Evolutionary conservation across 2,113 vertebrate genomes (phyloP).

Genomic region (Salminus brasiliensis): DNA sequence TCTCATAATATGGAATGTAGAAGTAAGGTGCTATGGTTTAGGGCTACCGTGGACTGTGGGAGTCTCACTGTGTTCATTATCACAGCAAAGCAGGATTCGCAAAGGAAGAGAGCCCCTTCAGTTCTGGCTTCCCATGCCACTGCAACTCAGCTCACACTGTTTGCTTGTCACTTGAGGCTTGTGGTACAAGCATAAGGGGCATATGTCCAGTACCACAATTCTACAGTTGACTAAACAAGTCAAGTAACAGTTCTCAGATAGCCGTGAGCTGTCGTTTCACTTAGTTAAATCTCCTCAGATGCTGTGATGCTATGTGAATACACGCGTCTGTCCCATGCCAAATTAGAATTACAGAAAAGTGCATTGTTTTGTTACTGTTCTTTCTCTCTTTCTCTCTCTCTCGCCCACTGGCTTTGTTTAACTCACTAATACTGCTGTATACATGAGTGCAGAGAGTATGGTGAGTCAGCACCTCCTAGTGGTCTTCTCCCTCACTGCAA

Average conservation of each 20-base stretch:
- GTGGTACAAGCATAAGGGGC: background rate
- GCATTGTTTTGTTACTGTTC: conserved; percentile 34
- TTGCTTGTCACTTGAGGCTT: background rate
- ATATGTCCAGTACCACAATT: background rate
- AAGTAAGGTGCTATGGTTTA: background rate
- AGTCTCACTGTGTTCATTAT: background rate
- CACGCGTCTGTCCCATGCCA: conserved; percentile 49
- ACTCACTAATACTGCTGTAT: conserved; percentile 51
- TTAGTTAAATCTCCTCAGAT: conserved; percentile 7
- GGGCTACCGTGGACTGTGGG: background rate
- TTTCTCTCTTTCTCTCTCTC: too few species aligned
- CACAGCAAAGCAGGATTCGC: background rate
- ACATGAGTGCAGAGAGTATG: conserved; percentile 55
- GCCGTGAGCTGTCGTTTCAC: conserved; percentile 6
- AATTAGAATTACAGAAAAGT: conserved; percentile 44
- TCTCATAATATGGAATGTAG: background rate
- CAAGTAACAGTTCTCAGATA: conserved; percentile 5
- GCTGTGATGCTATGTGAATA: conserved; percentile 48
- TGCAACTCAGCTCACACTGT: background rate
- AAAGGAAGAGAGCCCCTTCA: background rate
- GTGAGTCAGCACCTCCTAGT: conserved; percentile 41
- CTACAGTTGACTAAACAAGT: background rate
- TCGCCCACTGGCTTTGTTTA: conserved; percentile 52
- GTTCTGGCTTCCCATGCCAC: too few species aligned
- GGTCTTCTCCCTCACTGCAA: conserved; percentile 45